Evolutionary conservation across 2,888 invertebrate species (phyloP), one percentile per base, ranked within the genome.

Genomic region (Charanyca ferruginea): DNA sequence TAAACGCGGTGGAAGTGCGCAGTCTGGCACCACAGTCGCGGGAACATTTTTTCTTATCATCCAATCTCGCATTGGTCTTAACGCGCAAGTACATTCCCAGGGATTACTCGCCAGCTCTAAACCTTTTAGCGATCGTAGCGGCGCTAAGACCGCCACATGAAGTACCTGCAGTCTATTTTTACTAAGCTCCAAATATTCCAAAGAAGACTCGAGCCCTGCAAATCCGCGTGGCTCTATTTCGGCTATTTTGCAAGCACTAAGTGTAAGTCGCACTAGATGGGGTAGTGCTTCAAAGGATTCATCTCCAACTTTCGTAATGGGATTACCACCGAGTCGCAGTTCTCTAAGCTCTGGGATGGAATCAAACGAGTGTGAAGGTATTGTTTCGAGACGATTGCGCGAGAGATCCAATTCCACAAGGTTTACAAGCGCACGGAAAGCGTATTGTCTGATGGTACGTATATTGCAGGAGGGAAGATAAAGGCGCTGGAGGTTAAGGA

Each of bases 331-430:
- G 52, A 98, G 94, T 85, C 97, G 97, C 38, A 98, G 93, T 86
- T 98, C 98, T 55, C 98, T 92, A 64, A 98, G 94, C 88, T 98
- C 98, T 6, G 97, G 96, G 65, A 98, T 97, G 8, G 97, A 96
- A 74, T 96, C 96, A 82, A 98, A 97, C 7, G 97, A 96, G 83
- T 97, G 97, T 18, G 97, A 97, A 2, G 98, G 98, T 77, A 98
- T 96, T 58, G 95, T 91, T 32, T 93, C 93, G 38, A 98, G 93
- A 58, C 96, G 93, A 89, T 98, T 98, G 81, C 97, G 96, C 78
- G 98, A 98, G 70, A 98, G 94, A 88, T 98, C 98, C 73, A 98
- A 93, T 88, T 98, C 98, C 4, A 98, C 97, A 49, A 98, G 94
- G 89, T 98, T 98, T 71, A 97, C 97, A 38, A 98, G 96, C 81